Percentiles rank a stretch among this genome's conserved stretches.
phyloP scores from a whole-genome alignment of 2,113 vertebrate species.

The Amblyopsis rosae region DNA sequence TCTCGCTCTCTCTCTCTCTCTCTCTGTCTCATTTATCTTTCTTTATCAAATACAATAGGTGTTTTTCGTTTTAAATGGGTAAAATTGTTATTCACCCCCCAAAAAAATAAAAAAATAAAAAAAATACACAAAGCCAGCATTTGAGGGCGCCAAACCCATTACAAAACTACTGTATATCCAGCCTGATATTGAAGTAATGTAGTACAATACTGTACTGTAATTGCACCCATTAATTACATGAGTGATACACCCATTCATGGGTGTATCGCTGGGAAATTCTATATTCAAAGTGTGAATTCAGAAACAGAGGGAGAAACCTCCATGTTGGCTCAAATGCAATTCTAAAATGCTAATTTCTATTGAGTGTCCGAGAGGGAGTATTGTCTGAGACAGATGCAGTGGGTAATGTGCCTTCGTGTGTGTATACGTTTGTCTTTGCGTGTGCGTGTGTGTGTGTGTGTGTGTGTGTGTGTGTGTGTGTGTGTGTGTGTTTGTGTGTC shows the following conservation, averaged over 20 bases:
- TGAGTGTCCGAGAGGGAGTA: slow-evolving; percentile 18
- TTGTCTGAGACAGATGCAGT: slow-evolving; percentile 36
- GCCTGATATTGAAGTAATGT: slow-evolving; percentile 52
- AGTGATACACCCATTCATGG: too few species aligned
- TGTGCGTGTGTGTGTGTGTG: slow-evolving; percentile 1
- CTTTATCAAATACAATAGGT: background rate
- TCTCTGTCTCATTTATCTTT: slow-evolving; percentile 14
- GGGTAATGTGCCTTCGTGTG: slow-evolving; percentile 20
- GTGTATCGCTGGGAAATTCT: background rate
- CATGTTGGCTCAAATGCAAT: slow-evolving; percentile 30
- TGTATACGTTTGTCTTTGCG: background rate
- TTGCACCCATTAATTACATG: too few species aligned
- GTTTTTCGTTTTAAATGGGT: background rate
- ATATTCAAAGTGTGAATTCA: background rate
- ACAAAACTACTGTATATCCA: slow-evolving; percentile 20
- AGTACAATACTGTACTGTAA: slow-evolving; percentile 1
- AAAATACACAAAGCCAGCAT: too few species aligned
- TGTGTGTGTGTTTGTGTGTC: slow-evolving; percentile 18
- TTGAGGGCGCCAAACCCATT: too few species aligned
- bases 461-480: background rate
- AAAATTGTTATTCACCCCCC: background rate
- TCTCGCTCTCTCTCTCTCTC: slow-evolving; percentile 19
- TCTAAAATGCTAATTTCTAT: slow-evolving; percentile 41
- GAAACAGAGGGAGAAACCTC: slow-evolving; percentile 10
- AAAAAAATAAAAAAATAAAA: too few species aligned